Base-by-base conservation (phyloP, 1,140 invertebrate genomes). In the Patella vulgata region DNA sequence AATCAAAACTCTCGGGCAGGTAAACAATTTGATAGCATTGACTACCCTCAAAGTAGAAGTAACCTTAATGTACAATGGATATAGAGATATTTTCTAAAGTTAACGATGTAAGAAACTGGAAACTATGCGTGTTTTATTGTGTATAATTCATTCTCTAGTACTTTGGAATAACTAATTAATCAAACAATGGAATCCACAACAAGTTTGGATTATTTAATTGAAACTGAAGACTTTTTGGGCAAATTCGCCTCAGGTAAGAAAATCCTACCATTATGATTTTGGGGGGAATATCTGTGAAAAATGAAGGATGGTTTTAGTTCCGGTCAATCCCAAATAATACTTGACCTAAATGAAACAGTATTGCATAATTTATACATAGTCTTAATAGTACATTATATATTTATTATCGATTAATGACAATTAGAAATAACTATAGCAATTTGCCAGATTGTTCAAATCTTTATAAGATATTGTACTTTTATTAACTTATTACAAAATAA, bases 161-260 rank as follows among this genome's bases (percentile, higher is more conserved):
- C 33, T 5, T n/a, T 36, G 33, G 33, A 75, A 82, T 28, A 50
- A 23, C 5, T 14, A 50, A 46, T 46, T 19, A 46, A 75, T 80
- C 1, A 80, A 85, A n/a, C n/a, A 36, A 85, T 87, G 73, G 86
- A 85, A 66, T 85, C 83, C 0, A 70, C 77, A 43, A 76, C 76
- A 3, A 85, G 86, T 11, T 74, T 87, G 47, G 77, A 86, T 31
- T 84, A 82, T 64, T 82, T 87, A 23, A 78, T 83, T 3, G 77
- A 82, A 21, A 79, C 84, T 46, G 62, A 73, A 4, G 80, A 84
- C 83, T 96, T 96, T 84, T 93, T 93, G 70, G 87, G 88, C 54
- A 95, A 95, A 86, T 88, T 96, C 73, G 93, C 93, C 40, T 90
- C 87, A 80, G 89, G 90, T 90, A 86, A 86, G 82, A 47, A 23